Percentiles rank a stretch among this genome's conserved stretches.
Conservation (phyloP, 2,888 invertebrate species). For the Aleiodes leptofemur region DNA sequence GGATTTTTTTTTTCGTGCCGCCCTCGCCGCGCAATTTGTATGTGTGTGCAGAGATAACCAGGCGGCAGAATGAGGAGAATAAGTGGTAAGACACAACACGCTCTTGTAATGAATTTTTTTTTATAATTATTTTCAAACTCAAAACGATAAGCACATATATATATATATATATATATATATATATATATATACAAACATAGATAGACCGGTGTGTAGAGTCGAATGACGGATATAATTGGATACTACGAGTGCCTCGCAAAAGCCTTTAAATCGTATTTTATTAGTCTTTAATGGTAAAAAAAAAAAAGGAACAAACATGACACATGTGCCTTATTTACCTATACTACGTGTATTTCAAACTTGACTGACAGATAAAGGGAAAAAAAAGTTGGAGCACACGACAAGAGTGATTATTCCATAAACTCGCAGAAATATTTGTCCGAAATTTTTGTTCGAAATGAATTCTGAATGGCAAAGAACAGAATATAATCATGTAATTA, state of each 20-base stretch:
- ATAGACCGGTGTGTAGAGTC: neutral
- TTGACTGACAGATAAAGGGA: neutral
- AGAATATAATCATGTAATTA: no score
- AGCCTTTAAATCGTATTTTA: neutral
- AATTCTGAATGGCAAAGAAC: no score
- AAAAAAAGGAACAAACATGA: neutral
- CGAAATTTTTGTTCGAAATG: neutral
- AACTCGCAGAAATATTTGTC: neutral
- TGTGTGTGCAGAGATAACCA: constrained; percentile 48
- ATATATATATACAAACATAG: no score
- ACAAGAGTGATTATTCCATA: neutral
- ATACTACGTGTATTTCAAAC: neutral
- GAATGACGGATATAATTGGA: neutral
- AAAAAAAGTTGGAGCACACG: neutral
- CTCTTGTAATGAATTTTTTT: constrained; percentile 1
- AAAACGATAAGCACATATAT: neutral
- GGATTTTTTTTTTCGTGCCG: constrained; percentile 16
- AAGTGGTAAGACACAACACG: constrained; percentile 65
- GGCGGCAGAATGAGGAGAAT: constrained; percentile 70
- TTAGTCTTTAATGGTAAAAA: neutral
- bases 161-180: no score
- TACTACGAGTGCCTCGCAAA: neutral
- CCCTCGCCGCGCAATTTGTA: constrained; percentile 37
- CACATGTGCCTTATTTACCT: neutral
- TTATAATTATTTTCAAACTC: neutral